A percentile compares a stretch with the other conserved stretches of the same genome.
These are phyloP conservation scores for Bombus ignitus DNA, from an alignment of 1,140 invertebrate genomes.

Conservation along the genomic window DNA sequence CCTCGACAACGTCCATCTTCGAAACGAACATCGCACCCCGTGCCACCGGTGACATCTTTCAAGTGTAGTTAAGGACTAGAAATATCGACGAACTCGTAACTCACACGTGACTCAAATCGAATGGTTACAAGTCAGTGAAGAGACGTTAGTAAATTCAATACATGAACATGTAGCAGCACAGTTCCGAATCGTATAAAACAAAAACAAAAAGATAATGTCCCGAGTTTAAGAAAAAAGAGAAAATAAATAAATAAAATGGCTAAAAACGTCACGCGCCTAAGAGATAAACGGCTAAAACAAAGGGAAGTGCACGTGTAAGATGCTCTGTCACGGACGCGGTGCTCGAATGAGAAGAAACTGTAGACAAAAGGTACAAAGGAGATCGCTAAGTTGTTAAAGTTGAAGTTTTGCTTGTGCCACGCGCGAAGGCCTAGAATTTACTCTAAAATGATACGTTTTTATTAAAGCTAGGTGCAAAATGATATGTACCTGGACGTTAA, in stretches of 20 bases:
- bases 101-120: neutral
- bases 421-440: slow-evolving; percentile 41
- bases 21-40: slow-evolving; percentile 73
- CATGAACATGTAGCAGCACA: neutral
- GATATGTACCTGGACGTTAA: neutral
- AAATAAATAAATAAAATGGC: neutral
- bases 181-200: neutral
- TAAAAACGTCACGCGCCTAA: neutral
- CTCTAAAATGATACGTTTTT: slow-evolving; percentile 47
- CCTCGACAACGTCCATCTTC: slow-evolving; percentile 73
- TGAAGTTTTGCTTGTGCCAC: slow-evolving; percentile 39
- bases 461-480: slow-evolving; percentile 13
- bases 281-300: neutral
- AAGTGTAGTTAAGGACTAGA: slow-evolving; percentile 64
- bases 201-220: neutral
- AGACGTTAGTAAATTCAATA: neutral
- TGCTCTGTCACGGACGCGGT: neutral
- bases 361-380: neutral
- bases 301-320: neutral
- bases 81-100: slow-evolving; percentile 6
- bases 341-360: neutral
- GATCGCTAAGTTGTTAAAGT: slow-evolving; percentile 7
- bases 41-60: slow-evolving; percentile 75
- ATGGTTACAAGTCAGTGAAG: neutral
- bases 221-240: neutral